phyloP scores from a whole-genome alignment of 2,113 vertebrate species.

The Suncus etruscus region DNA sequence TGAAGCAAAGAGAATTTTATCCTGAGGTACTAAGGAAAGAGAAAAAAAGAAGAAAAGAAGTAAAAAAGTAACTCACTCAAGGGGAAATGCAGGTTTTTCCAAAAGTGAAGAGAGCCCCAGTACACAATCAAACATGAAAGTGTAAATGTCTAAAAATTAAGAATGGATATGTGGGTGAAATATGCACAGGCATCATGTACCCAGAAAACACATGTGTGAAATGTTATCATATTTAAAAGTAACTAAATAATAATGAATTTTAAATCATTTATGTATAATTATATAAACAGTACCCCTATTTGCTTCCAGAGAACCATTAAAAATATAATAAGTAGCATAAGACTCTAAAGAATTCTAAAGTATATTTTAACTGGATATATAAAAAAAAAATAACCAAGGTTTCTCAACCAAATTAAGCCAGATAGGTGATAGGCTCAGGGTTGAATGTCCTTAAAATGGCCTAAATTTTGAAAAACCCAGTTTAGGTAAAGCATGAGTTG shows the following conservation, averaged over 20 bases:
- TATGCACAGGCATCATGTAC: too few relatives aligned
- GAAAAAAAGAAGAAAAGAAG: too few relatives aligned
- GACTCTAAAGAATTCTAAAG: not conserved
- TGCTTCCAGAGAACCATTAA: not conserved
- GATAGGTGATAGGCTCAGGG: not conserved
- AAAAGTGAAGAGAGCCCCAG: too few relatives aligned
- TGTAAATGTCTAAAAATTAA: too few relatives aligned
- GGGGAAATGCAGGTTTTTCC: too few relatives aligned
- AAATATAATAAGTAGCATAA: slow-evolving; percentile 4
- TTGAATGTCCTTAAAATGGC: not conserved
- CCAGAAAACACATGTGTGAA: too few relatives aligned
- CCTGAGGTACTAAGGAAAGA: too few relatives aligned
- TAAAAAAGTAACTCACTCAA: too few relatives aligned
- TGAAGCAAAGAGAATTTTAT: too few relatives aligned
- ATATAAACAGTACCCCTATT: not conserved
- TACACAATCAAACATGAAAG: too few relatives aligned
- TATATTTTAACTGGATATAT: not conserved
- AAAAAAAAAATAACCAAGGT: slow-evolving; percentile 23
- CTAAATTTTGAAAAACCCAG: not conserved
- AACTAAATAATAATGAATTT: slow-evolving; percentile 42
- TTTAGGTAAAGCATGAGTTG: not conserved
- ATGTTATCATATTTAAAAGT: slow-evolving; percentile 34
- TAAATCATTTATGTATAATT: slow-evolving; percentile 1
- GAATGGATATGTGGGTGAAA: too few relatives aligned
- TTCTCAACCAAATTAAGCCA: not conserved